Base-by-base conservation (phyloP, 2,888 invertebrate genomes). In the Trichacis sp. region DNA sequence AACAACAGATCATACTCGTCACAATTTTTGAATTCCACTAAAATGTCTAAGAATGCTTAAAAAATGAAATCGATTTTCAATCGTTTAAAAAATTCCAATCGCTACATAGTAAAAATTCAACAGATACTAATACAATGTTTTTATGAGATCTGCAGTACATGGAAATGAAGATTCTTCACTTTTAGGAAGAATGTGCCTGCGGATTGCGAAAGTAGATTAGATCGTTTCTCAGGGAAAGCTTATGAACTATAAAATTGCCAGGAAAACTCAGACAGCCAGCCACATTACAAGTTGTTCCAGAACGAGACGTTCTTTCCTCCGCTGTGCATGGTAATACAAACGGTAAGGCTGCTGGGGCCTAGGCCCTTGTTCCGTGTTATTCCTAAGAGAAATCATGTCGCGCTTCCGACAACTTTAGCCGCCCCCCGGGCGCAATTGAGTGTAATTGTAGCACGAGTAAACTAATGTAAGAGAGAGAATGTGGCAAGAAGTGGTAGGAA, bases 331-430 rank as follows among this genome's bases (percentile, higher is more conserved):
- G 40, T 51, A 64, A 66, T 58, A 45, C 56, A 20, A 52, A 49
- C 43, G 43, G 42, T 48, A 36, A 45, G 15, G 33, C 3, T 33
- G 53, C 18, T 33, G 40, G 24, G 14, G 29, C 42, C 48, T 47
- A 43, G 48, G 61, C 50, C 56, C 53, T 51, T 61, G 51, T 59
- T 54, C 42, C 61, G 57, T 63, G 68, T 67, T 73, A 76, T 75
- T 75, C 70, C 76, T 76, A 64, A 59, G 76, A 76, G 76, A 76
- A 76, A 76, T 76, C 75, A 76, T 72, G 70, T 67, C 72, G 69
- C 72, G 68, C 69, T 70, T 72, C 72, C 68, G 65, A 58, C 70
- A 72, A 73, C 64, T 72, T 71, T 68, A 72, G 67, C 20, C 67
- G 60, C 70, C 75, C 65, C 73, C 45, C 19, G 75, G 69, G 75